Conservation (phyloP, 35 echinoderm and acorn worm species). For the Patiria miniata region DNA sequence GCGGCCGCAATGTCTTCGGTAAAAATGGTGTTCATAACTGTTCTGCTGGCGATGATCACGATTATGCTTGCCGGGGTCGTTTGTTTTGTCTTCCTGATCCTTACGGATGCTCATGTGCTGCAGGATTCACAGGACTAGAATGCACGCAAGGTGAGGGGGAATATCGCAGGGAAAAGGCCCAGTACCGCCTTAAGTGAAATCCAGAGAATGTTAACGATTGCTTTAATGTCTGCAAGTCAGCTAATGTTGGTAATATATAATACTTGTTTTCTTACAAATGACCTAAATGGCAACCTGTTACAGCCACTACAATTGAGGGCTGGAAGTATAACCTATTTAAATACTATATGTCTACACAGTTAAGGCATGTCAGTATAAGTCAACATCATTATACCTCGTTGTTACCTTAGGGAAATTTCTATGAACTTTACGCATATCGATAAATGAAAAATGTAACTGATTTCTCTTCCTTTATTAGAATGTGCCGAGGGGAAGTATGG, state of each 20-base stretch:
- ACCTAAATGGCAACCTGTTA: neutral
- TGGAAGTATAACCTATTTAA: too few relatives aligned
- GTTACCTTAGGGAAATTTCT: neutral
- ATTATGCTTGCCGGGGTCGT: slow-evolving; percentile 34
- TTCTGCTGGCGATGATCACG: slow-evolving; percentile 22
- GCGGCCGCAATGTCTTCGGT: slow-evolving; percentile 41
- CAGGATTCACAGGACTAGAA: slow-evolving; percentile 55
- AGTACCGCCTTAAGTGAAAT: neutral
- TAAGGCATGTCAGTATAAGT: too few relatives aligned
- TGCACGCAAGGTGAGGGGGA: slow-evolving; percentile 47
- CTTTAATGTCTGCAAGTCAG: neutral
- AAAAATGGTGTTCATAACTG: slow-evolving; percentile 32
- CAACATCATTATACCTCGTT: too few relatives aligned
- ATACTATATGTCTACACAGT: too few relatives aligned
- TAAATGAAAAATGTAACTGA: neutral
- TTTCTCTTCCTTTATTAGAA: neutral
- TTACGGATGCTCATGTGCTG: slow-evolving; percentile 76
- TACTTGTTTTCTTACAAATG: neutral
- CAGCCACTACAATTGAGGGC: neutral
- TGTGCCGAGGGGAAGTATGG: slow-evolving; percentile 27
- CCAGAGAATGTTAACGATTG: neutral
- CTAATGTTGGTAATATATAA: neutral
- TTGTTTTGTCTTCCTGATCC: slow-evolving; percentile 85
- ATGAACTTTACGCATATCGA: neutral
- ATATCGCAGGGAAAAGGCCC: neutral